Evolutionary conservation across 2,113 vertebrate species (phyloP), one percentile per base, ranked within the genome.

Genomic region (Brachypteracias leptosomus): DNA sequence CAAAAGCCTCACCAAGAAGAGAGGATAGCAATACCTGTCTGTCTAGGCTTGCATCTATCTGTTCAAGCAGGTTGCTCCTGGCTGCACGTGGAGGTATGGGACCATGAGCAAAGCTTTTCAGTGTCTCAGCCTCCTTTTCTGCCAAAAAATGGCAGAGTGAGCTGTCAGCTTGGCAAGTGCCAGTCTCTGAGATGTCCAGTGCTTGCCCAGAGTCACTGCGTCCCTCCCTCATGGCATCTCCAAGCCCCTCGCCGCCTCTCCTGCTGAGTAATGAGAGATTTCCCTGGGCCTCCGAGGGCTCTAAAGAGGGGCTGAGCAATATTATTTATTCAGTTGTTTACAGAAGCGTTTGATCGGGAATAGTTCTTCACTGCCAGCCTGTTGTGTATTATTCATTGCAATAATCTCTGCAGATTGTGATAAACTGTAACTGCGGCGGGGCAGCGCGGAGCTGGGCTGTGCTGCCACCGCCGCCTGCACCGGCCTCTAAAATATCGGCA

Each of bases 291-390:
- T 92, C 77, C 6, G 2, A 92, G 86, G 95, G 90, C 76, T 96
- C 85, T 95, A 96, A 95, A 97, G 94, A 97, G 91, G 88, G 91
- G 92, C 90, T 88, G 93, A 95, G 87, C 96, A 96, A 97, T 98
- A 98, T 98, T 97, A 98, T 97, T 97, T 97, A 97, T 97, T 97
- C 96, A 97, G 96, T 97, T 98, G 97, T 98, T 97, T 98, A 97
- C 97, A 97, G 97, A 97, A 96, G 95, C 95, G 8, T 96, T 95
- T 98, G 97, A 97, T 97, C 96, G 84, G 94, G 97, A 92, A 96
- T 95, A 97, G 97, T 98, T 97, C 97, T 97, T 98, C 98, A 97
- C 97, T 98, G 97, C 97, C 97, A 98, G 94, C 89, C 94, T 92
- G 96, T 97, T 97, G 96, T 98, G 98, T 97, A 92, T 97, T 98